Conservation (phyloP, 2,888 invertebrate genomes). For the Stratiomys singularior region DNA sequence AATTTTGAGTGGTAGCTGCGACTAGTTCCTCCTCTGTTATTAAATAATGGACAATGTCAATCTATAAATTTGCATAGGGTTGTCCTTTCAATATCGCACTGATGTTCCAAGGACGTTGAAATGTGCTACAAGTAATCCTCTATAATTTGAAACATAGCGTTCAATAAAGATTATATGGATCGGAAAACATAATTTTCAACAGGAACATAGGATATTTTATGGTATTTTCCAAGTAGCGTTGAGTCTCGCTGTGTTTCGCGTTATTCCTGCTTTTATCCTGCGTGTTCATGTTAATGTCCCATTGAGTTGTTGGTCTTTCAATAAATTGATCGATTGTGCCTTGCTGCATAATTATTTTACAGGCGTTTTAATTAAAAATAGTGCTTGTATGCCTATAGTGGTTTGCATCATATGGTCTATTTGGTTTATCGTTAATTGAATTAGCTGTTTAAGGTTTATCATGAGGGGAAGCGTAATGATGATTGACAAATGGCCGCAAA, state of each 20-base stretch:
- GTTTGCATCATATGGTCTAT: slow-evolving; percentile 16
- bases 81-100: neutral
- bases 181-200: slow-evolving; percentile 42
- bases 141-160: neutral
- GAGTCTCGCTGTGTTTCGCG: neutral
- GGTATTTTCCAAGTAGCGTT: neutral
- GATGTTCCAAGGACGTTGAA: neutral
- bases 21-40: neutral
- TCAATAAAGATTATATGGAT: slow-evolving; percentile 27
- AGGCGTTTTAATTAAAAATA: slow-evolving; percentile 36
- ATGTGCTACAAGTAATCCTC: neutral
- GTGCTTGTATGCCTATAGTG: neutral
- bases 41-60: slow-evolving; percentile 15
- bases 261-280: neutral
- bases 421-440: slow-evolving; percentile 36
- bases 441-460: neutral
- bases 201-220: slow-evolving; percentile 40
- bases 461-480: neutral
- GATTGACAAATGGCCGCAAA: neutral
- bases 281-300: slow-evolving; percentile 14
- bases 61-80: slow-evolving; percentile 30
- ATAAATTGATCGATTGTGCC: slow-evolving; percentile 35
- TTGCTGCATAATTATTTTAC: slow-evolving; percentile 39
- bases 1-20: neutral
- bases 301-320: neutral